A percentile compares a stretch with the other conserved stretches of the same genome.
These are phyloP conservation scores for Penaeus chinensis DNA, from an alignment of 1,140 invertebrate genomes.

Conservation along the genomic window DNA sequence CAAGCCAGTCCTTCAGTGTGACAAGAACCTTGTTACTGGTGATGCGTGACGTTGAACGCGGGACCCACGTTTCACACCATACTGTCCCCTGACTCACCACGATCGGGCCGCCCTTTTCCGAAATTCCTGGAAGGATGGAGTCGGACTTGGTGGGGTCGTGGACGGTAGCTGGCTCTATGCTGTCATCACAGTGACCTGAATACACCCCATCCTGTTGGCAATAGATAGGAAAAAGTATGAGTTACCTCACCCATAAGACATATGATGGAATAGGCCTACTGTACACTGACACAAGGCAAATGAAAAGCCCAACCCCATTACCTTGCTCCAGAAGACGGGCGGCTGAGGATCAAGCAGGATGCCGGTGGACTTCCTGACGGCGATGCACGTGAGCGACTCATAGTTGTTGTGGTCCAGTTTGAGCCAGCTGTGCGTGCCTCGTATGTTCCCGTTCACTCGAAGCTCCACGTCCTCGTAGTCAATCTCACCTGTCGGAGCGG, in stretches of 20 bases:
- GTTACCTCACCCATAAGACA: background rate
- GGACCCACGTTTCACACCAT: slow-evolving; percentile 43
- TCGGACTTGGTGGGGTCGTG: slow-evolving; percentile 45
- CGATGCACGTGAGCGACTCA: background rate
- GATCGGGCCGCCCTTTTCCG: background rate
- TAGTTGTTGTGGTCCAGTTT: background rate
- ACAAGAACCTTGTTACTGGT: slow-evolving; percentile 43
- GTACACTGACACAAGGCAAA: too few relatives aligned
- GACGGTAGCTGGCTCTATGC: slow-evolving; percentile 27
- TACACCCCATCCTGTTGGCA: slow-evolving; percentile 36
- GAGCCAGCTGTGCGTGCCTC: background rate
- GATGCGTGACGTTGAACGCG: background rate
- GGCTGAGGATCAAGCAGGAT: background rate
- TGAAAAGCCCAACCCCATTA: background rate
- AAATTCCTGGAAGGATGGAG: background rate
- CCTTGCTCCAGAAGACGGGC: slow-evolving; percentile 43
- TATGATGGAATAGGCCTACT: background rate
- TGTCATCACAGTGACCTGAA: slow-evolving; percentile 8
- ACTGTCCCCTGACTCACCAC: slow-evolving; percentile 41
- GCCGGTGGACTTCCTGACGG: slow-evolving; percentile 12
- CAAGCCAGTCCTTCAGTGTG: slow-evolving; percentile 25
- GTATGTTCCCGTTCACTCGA: background rate
- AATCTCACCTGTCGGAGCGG: too few relatives aligned
- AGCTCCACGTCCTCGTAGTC: slow-evolving; percentile 10
- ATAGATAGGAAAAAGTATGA: background rate